Evolutionary conservation across 2,797 vertebrate species (phyloP), one percentile per base, ranked within the genome.

Genomic region (Picus viridis): DNA sequence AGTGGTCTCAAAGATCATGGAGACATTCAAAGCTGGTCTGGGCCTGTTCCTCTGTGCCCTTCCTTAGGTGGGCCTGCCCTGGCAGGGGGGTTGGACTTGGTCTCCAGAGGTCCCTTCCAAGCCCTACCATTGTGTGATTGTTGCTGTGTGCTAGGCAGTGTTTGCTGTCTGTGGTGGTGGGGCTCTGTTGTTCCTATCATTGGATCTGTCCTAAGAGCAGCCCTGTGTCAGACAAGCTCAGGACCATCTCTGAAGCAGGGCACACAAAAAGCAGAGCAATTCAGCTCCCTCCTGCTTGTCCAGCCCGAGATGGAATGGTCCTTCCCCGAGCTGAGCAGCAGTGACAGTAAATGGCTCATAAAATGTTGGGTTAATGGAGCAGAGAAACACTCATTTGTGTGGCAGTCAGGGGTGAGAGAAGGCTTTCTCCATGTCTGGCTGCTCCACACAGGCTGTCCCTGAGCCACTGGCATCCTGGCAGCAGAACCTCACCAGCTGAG

Each of bases 281-380:
- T 62, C 64, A 79, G 61, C 30, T 84, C 74, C 54, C 49, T 81
- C 29, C 68, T 64, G 70, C 81, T 59, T 74, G 47, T 58, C 75
- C 32, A 3, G 80, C 64, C 72, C 82, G 56, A 24, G 69, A 34
- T 39, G 4, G 47, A 77, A 87, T 0, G 0, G 30, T 53, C 58
- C 79, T 86, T 82, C 78, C 83, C 59, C 80, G 58, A 78, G 73
- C 53, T 72, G 79, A 49, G 86, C 82, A 89, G 90, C 76, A 78
- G 82, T 54, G 87, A 68, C 87, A 88, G 83, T 59, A 86, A 94
- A 91, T 12, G 59, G 72, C 90, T 95, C 90, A 93, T 91, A 78
- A 95, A 94, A 51, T 10, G 67, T 39, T 76, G 73, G 82, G 70
- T 83, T 96, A 92, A 94, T 94, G 90, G 93, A 76, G 94, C 94